Evolutionary conservation across 1,140 invertebrate genomes (phyloP).

Genomic region (Phymastichus coffea): DNA sequence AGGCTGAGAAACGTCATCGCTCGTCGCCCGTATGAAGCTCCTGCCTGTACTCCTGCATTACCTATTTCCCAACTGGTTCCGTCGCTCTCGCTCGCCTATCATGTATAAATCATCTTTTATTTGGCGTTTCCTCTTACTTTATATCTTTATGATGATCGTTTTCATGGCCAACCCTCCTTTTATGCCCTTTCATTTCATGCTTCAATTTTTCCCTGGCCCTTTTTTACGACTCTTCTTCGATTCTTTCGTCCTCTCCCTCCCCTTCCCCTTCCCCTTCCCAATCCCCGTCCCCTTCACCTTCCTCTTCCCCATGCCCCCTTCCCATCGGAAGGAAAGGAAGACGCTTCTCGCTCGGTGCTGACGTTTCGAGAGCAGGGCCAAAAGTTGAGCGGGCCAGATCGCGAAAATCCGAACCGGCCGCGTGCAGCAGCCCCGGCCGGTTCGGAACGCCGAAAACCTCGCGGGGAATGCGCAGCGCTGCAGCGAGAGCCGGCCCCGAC

Average conservation of each 20-base stretch:
- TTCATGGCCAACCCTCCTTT: constrained; percentile 10
- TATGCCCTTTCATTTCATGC: constrained; percentile 25
- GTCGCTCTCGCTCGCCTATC: too few species aligned
- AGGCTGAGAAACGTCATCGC: too few species aligned
- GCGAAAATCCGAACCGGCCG: too few species aligned
- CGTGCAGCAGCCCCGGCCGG: too few species aligned
- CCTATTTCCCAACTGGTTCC: constrained; percentile 14
- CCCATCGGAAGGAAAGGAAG: not conserved
- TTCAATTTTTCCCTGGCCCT: constrained; percentile 17
- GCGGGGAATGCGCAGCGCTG: not conserved
- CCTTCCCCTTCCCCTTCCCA: not conserved
- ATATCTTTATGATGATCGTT: constrained; percentile 26
- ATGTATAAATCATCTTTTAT: constrained; percentile 26
- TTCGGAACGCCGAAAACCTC: too few species aligned
- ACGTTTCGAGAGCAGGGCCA: not conserved
- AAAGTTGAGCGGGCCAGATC: too few species aligned
- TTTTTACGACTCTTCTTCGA: constrained; percentile 18
- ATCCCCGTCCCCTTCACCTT: too few species aligned
- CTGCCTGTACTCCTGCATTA: too few species aligned
- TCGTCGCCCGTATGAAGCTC: not conserved
- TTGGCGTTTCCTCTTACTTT: constrained; percentile 22
- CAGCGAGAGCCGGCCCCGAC: too few species aligned
- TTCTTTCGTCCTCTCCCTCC: constrained; percentile 16
- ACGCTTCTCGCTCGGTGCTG: not conserved
- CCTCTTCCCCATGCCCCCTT: too few species aligned